Base-by-base conservation (phyloP, 2,113 vertebrate species). In the Ia io region DNA sequence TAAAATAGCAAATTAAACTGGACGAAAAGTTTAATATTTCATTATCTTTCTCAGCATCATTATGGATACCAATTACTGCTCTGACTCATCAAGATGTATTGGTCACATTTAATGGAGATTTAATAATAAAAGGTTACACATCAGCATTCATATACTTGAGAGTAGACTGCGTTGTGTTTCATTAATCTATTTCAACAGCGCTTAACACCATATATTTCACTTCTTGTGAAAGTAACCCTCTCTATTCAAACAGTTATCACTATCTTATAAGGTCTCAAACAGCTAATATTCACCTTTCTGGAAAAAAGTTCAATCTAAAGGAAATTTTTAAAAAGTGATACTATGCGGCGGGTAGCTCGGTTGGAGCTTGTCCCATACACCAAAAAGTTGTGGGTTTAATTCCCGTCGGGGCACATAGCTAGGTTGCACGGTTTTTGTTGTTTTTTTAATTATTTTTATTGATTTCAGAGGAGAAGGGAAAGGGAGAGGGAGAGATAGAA, bases 11-110 rank as follows among this genome's bases (percentile, higher is more conserved):
- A 84, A 94, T 91, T 69, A 95, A 93, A 80, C 67, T 63, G n/a
- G 69, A 96, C 88, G 1, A 91, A 97, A 92, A 77, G 32, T 53
- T 6, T 88, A 78, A 6, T 76, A 88, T 87, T 95, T 94, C 76
- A 53, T 71, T 94, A 76, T 59, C 23, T 73, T 93, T 90, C 65
- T 73, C 67, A 92, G 67, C 11, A 51, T 95, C 49, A 89, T 73
- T 79, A 69, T 53, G 74, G 71, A 92, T 28, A 95, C 65, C 42
- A 93, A 90, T 51, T 69, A 93, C 69, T 32, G 80, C n/a, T 78
- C 28, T 90, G 82, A 73, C 47, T 87, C 77, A 23, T 84, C 88
- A 84, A 93, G n/a, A 95, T 77, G 20, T 63, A 92, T 0, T 88
- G 63, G 91, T 87, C 73, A 93, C 10, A 90, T 56, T 93, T 77